A percentile compares a stretch with the other conserved stretches of the same genome.
These are phyloP conservation scores for Aplysina aerophoba DNA, from an alignment of 37 sponge, comb jelly and placozoan species.

Conservation along the genomic window DNA sequence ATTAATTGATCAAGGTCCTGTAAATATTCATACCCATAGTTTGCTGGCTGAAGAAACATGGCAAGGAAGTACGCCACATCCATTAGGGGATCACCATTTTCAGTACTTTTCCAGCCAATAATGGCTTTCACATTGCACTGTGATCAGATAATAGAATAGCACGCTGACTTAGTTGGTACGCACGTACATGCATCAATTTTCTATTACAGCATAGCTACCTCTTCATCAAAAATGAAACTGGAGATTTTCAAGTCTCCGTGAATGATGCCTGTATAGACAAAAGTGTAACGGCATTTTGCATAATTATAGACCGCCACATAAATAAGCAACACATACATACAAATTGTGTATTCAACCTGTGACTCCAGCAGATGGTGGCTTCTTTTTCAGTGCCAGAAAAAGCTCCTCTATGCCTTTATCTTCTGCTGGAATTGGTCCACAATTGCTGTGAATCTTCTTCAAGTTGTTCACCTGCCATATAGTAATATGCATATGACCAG, in stretches of 20 bases:
- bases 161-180: not conserved
- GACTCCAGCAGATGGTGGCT: too few species aligned
- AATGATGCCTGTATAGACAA: not conserved
- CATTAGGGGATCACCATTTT: constrained; percentile 3
- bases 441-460: too few species aligned
- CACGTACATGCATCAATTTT: not conserved
- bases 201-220: not conserved
- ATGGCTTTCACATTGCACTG: constrained; percentile 5
- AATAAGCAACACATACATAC: too few species aligned
- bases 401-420: too few species aligned
- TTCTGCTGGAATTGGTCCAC: too few species aligned
- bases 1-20: too few species aligned
- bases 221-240: constrained; percentile 7
- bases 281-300: not conserved
- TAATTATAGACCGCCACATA: too few species aligned
- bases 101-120: constrained; percentile 1
- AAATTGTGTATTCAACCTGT: too few species aligned
- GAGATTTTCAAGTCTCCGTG: constrained; percentile 12
- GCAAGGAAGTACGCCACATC: not conserved
- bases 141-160: not conserved
- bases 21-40: too few species aligned
- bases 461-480: too few species aligned
- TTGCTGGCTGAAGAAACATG: not conserved
- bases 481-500: too few species aligned
- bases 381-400: too few species aligned